These are phyloP conservation scores for Pteronotus mesoamericanus DNA, from an alignment of 2,797 vertebrate species.

Conservation along the genomic window DNA sequence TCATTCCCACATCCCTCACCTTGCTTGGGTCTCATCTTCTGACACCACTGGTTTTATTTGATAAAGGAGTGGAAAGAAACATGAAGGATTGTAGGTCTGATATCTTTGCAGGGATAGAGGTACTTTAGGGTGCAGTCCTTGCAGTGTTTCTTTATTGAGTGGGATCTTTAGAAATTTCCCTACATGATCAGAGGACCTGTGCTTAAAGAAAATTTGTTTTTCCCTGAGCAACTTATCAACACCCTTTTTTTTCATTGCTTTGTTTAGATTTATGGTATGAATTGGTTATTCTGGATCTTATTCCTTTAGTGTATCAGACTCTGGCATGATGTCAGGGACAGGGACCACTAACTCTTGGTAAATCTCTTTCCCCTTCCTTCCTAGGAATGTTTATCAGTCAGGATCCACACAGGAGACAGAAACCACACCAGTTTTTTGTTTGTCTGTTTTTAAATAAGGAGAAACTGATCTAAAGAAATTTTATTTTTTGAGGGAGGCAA, in stretches of 20 bases:
- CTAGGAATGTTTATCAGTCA: not conserved
- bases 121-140: not conserved
- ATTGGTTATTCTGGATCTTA: not conserved
- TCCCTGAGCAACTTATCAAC: not conserved
- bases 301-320: not conserved
- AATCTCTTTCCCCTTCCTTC: not conserved
- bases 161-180: not conserved
- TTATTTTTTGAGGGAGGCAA: not conserved
- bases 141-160: not conserved
- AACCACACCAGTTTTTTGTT: not conserved
- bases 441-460: not conserved
- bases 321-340: not conserved
- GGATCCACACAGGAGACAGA: not conserved
- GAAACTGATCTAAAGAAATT: not conserved
- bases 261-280: not conserved
- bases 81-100: not conserved
- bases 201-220: not conserved
- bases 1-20: not conserved
- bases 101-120: not conserved
- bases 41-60: not conserved
- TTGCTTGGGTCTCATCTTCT: not conserved
- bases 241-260: not conserved
- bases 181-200: not conserved
- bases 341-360: not conserved
- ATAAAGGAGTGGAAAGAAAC: not conserved